These are phyloP conservation scores for Zoanthus gigantus DNA, from an alignment of 92 coral and sea anemone genomes.

Conservation along the genomic window DNA sequence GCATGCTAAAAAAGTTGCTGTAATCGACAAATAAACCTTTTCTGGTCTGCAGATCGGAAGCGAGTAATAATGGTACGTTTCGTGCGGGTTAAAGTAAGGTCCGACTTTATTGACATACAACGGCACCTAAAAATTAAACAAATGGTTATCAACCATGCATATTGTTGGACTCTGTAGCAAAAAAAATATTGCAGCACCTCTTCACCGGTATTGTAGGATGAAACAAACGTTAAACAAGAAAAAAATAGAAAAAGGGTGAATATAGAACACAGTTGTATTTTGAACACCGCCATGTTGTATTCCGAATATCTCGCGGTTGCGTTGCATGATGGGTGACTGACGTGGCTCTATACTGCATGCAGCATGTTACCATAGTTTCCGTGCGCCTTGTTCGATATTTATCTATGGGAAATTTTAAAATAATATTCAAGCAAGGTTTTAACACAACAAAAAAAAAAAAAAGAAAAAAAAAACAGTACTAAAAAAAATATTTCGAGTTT, in stretches of 20 bases:
- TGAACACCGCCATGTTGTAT: conserved; percentile 45
- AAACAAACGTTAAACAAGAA: neutral
- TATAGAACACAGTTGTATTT: neutral
- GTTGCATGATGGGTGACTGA: conserved; percentile 37
- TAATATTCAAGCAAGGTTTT: too few relatives aligned
- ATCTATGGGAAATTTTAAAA: too few relatives aligned
- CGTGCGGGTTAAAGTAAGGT: conserved; percentile 98
- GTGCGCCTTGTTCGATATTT: too few relatives aligned
- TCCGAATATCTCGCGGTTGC: neutral
- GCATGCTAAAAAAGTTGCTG: neutral
- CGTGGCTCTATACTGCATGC: neutral
- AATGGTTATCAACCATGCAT: neutral
- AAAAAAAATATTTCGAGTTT: too few relatives aligned
- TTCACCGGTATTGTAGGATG: conserved; percentile 41
- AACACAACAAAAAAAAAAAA: too few relatives aligned
- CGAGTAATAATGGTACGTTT: conserved; percentile 94
- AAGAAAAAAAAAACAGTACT: too few relatives aligned
- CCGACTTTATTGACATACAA: conserved; percentile 98
- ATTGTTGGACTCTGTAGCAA: neutral
- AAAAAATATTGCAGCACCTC: conserved; percentile 8
- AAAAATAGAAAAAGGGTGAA: conserved; percentile 1
- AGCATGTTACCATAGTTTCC: neutral
- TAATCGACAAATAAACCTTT: conserved; percentile 65
- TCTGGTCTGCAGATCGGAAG: conserved; percentile 93
- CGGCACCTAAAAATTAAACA: conserved; percentile 67